These are phyloP conservation scores for Tapirus indicus DNA, from an alignment of 2,797 vertebrate genomes.

Conservation along the genomic window DNA sequence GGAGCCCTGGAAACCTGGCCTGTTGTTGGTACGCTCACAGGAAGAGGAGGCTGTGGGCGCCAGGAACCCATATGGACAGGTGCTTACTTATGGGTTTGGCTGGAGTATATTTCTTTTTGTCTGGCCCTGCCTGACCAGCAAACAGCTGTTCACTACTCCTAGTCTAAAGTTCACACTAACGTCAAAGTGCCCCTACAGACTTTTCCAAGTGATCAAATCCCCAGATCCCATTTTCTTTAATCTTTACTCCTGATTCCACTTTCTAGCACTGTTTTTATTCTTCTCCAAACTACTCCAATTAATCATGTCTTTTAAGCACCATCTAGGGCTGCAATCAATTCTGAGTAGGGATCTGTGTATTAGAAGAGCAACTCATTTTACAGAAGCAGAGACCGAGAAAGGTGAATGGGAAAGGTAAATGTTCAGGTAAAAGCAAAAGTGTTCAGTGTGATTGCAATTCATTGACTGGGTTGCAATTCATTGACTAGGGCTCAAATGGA, in stretches of 20 bases:
- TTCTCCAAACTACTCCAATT: neutral
- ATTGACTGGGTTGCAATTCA: neutral
- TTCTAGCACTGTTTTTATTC: slow-evolving; percentile 39
- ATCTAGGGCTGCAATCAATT: neutral
- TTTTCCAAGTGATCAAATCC: neutral
- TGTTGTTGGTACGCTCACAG: neutral
- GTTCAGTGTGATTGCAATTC: neutral
- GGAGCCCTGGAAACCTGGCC: neutral
- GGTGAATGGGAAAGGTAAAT: neutral
- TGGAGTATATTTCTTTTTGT: neutral
- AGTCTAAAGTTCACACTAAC: neutral
- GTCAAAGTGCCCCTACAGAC: neutral
- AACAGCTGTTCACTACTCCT: neutral
- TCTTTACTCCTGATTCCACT: slow-evolving; percentile 2
- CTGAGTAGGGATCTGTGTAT: neutral
- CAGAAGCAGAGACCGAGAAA: neutral
- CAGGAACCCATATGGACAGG: neutral
- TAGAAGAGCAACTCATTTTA: slow-evolving; percentile 16
- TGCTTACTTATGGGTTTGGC: neutral
- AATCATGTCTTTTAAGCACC: neutral
- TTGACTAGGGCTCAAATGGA: neutral
- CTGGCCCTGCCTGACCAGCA: neutral
- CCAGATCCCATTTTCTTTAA: neutral
- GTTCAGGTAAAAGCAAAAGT: neutral
- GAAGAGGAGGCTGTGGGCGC: neutral